Evolutionary conservation across 2,888 invertebrate species (phyloP).

Genomic region (Carpatolechia fugitivella): DNA sequence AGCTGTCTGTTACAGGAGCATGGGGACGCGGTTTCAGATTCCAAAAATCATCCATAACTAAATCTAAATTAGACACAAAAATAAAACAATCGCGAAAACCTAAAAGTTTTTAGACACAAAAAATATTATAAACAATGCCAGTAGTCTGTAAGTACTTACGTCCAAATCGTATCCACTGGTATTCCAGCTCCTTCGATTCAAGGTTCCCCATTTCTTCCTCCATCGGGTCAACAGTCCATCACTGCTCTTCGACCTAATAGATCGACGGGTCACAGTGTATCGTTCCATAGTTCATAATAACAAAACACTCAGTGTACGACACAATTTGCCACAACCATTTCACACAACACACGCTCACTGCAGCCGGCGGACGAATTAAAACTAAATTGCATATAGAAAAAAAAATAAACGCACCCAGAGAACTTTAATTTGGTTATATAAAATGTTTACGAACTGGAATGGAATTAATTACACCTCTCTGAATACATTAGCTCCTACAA

Average conservation of each 20-base stretch:
- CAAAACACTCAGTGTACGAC: constrained; percentile 37
- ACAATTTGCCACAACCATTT: constrained; percentile 27
- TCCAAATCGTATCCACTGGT: constrained; percentile 66
- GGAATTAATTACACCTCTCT: constrained; percentile 56
- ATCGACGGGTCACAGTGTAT: constrained; percentile 62
- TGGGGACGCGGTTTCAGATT: too few relatives aligned
- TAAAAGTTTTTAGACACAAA: too few relatives aligned
- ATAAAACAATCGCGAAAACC: too few relatives aligned
- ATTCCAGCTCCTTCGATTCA: constrained; percentile 58
- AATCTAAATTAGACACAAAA: too few relatives aligned
- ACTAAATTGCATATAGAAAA: constrained; percentile 56
- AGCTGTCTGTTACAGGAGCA: too few relatives aligned
- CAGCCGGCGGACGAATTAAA: constrained; percentile 47
- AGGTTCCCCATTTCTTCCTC: constrained; percentile 57
- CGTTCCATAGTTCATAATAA: constrained; percentile 56
- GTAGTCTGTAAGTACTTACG: too few relatives aligned
- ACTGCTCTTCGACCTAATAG: constrained; percentile 46
- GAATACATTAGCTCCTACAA: constrained; percentile 38
- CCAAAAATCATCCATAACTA: too few relatives aligned
- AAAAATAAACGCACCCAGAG: constrained; percentile 48
- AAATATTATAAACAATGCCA: too few relatives aligned
- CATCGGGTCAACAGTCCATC: constrained; percentile 63
- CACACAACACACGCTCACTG: constrained; percentile 47
- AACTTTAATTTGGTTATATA: constrained; percentile 61
- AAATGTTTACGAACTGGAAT: constrained; percentile 59